Conservation (phyloP, 2,113 vertebrate genomes). For the Glaucomys volans region DNA sequence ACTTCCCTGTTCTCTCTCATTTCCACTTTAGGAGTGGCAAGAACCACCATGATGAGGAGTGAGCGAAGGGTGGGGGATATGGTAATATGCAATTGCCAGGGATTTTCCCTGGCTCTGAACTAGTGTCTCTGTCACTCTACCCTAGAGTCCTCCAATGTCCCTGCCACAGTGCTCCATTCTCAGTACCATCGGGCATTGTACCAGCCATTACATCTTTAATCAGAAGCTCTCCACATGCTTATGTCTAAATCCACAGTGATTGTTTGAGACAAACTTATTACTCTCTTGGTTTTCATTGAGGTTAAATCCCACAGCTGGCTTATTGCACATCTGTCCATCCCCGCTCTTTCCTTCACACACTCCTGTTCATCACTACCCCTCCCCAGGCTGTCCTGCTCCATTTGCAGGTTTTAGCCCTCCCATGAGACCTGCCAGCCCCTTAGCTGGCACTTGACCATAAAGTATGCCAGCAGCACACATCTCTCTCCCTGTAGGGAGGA, state of each 20-base stretch:
- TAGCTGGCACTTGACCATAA: neutral
- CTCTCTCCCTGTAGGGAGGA: neutral
- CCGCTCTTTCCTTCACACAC: neutral
- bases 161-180: neutral
- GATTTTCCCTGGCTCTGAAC: neutral
- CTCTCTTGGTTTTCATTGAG: neutral
- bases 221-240: neutral
- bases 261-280: neutral
- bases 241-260: neutral
- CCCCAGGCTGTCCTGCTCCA: neutral
- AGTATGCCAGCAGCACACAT: neutral
- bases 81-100: neutral
- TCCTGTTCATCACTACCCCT: neutral
- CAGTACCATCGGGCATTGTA: neutral
- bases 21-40: neutral
- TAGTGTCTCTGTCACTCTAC: neutral
- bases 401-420: neutral
- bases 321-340: neutral
- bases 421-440: neutral
- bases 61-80: neutral
- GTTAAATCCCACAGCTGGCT: neutral
- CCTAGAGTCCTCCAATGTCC: neutral
- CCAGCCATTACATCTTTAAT: neutral
- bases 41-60: neutral
- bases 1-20: neutral